phyloP scores from a whole-genome alignment of 2,797 vertebrate species.

The Crenuchus spilurus region DNA sequence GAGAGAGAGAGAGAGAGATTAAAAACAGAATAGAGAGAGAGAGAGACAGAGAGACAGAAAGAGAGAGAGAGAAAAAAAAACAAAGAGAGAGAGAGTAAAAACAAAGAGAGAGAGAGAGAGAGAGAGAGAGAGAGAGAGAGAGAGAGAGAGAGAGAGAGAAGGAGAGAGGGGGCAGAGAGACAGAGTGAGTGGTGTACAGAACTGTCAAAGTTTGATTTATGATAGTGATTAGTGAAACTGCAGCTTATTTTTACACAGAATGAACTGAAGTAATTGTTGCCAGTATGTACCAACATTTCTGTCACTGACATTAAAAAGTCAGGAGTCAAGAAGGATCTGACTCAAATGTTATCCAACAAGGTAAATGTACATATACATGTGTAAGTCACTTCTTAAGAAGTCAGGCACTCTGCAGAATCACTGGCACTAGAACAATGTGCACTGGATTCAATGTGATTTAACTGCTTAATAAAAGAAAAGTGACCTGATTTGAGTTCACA shows the following conservation, averaged over 20 bases:
- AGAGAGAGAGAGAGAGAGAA: background rate
- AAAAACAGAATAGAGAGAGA: background rate
- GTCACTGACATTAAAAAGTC: constrained; percentile 1
- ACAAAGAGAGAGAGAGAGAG: background rate
- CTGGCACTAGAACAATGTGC: background rate
- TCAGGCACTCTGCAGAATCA: background rate
- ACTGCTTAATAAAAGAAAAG: background rate
- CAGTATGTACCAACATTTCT: background rate
- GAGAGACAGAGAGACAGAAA: background rate
- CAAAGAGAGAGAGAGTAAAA: background rate
- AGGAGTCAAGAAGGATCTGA: background rate
- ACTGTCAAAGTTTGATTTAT: constrained; percentile 3
- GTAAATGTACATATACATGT: background rate
- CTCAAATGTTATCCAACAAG: background rate
- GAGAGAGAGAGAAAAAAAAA: background rate
- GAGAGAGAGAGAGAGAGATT: background rate
- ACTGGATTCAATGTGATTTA: background rate
- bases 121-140: background rate
- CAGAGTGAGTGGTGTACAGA: background rate
- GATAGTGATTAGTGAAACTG: background rate
- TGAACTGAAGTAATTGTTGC: background rate
- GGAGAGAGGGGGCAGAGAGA: background rate
- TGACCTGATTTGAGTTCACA: background rate
- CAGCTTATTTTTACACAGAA: background rate
- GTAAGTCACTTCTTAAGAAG: no score